phyloP scores from a whole-genome alignment of 2,888 invertebrate species.

The Drosophila siamana region DNA sequence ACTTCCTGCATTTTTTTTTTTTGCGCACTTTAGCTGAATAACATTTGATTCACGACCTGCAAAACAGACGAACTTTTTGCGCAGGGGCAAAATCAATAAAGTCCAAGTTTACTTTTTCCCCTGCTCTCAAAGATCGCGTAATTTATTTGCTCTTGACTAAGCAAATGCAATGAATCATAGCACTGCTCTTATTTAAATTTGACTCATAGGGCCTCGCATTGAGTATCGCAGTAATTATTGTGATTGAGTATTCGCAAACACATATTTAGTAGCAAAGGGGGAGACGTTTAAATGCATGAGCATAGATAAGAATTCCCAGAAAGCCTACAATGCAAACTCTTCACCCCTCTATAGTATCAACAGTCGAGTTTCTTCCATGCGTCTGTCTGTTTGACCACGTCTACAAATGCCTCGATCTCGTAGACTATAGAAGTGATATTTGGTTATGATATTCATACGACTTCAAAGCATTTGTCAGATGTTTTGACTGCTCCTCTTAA shows the following conservation, averaged over 20 bases:
- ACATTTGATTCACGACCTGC: neutral
- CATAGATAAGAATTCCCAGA: neutral
- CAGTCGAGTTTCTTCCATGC: neutral
- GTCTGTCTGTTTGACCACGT: neutral
- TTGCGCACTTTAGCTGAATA: slow-evolving; percentile 13
- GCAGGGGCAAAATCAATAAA: neutral
- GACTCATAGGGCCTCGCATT: too few relatives aligned
- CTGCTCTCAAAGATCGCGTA: neutral
- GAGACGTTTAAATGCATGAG: neutral
- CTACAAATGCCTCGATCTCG: neutral
- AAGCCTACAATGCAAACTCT: neutral
- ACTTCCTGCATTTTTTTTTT: slow-evolving; percentile 17
- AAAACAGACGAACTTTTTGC: neutral
- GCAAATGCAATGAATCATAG: neutral
- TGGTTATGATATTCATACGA: neutral
- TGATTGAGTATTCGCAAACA: too few relatives aligned
- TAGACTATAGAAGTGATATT: neutral
- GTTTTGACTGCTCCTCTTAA: too few relatives aligned
- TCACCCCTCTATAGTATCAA: neutral
- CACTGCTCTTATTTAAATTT: too few relatives aligned
- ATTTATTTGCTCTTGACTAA: neutral
- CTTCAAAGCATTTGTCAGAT: neutral
- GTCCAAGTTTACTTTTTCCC: neutral
- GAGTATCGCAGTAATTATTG: too few relatives aligned
- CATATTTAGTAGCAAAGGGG: too few relatives aligned